phyloP scores from a whole-genome alignment of 2,888 invertebrate species.

The Polydrusus tereticollis region DNA sequence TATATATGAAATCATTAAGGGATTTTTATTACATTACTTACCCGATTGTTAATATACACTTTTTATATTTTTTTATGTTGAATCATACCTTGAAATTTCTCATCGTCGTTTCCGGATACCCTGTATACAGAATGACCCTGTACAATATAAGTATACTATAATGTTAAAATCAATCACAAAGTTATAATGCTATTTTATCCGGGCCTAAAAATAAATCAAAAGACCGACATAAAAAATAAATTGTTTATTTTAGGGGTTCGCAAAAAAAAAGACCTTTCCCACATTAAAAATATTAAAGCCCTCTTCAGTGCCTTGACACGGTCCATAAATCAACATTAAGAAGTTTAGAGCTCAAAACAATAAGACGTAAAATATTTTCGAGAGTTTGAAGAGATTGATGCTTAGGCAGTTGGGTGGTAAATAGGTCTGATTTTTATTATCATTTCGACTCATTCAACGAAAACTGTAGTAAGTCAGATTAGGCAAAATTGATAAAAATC shows the following conservation, averaged over 20 bases:
- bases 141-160: no score
- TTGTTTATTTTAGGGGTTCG: not conserved
- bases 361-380: not conserved
- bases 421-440: not conserved
- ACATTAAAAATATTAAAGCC: not conserved
- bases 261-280: not conserved
- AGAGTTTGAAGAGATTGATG: not conserved
- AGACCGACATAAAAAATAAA: not conserved
- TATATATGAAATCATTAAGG: no score
- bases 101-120: no score
- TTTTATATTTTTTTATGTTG: no score
- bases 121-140: no score
- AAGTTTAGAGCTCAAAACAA: conserved; percentile 4
- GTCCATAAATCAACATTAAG: conserved; percentile 6
- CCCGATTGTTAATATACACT: no score
- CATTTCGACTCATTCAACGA: not conserved
- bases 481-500: no score
- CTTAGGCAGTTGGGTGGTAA: not conserved
- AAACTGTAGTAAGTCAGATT: no score
- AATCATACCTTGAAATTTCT: no score
- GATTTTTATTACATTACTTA: no score
- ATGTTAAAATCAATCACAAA: not conserved
- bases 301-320: not conserved
- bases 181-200: not conserved
- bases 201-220: not conserved